Conservation (phyloP, 2,797 vertebrate species). For the Chelidonichthys spinosus region DNA sequence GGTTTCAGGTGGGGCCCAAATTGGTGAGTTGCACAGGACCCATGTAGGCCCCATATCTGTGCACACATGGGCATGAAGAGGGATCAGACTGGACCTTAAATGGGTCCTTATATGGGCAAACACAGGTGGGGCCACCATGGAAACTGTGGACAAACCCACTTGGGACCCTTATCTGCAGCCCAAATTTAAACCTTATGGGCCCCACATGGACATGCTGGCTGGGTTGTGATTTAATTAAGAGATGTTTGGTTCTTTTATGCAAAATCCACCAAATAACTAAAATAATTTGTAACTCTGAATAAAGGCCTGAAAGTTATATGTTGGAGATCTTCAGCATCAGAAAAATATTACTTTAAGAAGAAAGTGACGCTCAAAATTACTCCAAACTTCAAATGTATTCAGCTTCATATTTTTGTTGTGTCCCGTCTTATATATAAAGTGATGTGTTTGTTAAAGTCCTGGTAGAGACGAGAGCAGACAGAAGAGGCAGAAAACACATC, state of each 20-base stretch:
- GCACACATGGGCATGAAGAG: no score
- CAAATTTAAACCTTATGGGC: no score
- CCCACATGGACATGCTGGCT: no score
- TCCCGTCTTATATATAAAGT: neutral
- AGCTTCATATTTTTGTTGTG: neutral
- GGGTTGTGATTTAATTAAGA: neutral
- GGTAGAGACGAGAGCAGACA: constrained; percentile 4
- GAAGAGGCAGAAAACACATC: constrained; percentile 28
- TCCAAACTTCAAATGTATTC: neutral
- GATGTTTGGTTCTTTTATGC: neutral
- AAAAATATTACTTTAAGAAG: constrained; percentile 1
- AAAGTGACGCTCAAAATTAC: neutral
- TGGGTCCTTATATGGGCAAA: no score
- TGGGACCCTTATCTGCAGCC: no score
- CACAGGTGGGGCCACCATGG: no score
- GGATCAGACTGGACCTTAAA: no score
- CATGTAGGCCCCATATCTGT: no score
- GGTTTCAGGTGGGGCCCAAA: no score
- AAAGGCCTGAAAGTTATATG: neutral
- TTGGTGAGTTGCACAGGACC: no score
- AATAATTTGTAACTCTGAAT: neutral
- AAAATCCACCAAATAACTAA: neutral
- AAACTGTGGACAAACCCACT: no score
- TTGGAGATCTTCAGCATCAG: neutral
- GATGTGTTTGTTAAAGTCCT: neutral